Evolutionary conservation across 1,140 invertebrate species (phyloP), one percentile per base, ranked within the genome.

Genomic region (Araneus ventricosus): DNA sequence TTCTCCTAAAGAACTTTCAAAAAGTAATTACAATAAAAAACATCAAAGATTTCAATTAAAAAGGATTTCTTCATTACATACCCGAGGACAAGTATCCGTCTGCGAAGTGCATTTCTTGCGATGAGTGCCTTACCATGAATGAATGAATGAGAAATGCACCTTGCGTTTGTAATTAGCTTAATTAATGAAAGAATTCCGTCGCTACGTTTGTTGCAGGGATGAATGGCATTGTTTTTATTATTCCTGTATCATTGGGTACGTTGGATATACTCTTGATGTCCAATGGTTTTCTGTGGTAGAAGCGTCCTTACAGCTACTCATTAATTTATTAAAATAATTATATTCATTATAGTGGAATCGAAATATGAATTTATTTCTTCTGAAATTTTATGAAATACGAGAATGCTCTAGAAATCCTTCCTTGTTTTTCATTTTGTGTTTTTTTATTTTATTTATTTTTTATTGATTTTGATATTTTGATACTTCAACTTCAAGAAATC

Each of bases 81-180:
- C 3, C 70, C 34, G 34, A 75, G n/a, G 27, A 75, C 34, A 75
- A 34, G 30, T 34, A 75, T 75, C 14, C 30, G 70, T 75, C 34
- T 30, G 30, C 10, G 17, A 34, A 37, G 30, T 34, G 27, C n/a
- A 67, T 67, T 67, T 27, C 27, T 67, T n/a, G 22, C 22, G 14
- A 37, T 37, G 70, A 75, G 70, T 75, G 70, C 30, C 27, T 30
- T 67, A 6, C 70, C 70, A 75, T 10, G 2, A 22, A 34, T 75
- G 67, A 24, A 61, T 61, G 45, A 75, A 37, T 34, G 34, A 37
- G 17, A 20, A 75, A 75, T 75, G 70, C 30, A 75, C 30, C 70
- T 75, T 75, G 17, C 22, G 70, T 34, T 75, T 75, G 70, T 75
- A 75, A 75, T 75, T 75, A 75, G 67, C 70, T 37, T 75, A 75